Base-by-base conservation (phyloP, 2,888 invertebrate genomes). In the Pandemis corylana region DNA sequence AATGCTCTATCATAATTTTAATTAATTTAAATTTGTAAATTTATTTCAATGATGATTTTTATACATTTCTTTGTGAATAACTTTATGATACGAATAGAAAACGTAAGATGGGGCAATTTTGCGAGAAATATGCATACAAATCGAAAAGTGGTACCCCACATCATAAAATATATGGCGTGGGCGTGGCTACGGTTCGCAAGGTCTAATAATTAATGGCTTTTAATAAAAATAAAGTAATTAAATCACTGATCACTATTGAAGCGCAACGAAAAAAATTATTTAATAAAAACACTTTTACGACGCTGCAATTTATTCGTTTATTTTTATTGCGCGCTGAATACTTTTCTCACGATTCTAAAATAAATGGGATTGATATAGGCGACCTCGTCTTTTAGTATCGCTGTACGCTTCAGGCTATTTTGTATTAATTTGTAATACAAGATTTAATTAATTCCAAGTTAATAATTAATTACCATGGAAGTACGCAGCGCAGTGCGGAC, bases 341-440 rank as follows among this genome's bases (percentile, higher is more conserved):
- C n/a, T 28, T 28, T 75, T 74, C 66, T 66, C 70, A 74, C 70
- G 70, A 70, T 61, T 74, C 59, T 36, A 15, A 56, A 56, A 56
- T 56, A 56, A 44, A 63, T n/a, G 41, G 56, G 28, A 65, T 49
- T 7, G 13, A 41, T 41, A 59, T 41, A 59, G n/a, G 13, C 28
- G 12, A 46, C 36, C 12, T 59, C 46, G 64, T 41, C 46, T 68
- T 20, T 56, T 41, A 41, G 7, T 53, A 63, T 46, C 46, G 68
- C 68, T 63, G 44, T 53, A 46, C 36, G 68, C 68, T 63, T 53
- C 56, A 46, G 63, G 68, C 36, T 12, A 5, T 42, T 59, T 68
- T 49, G 20, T 7, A 42, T 28, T 68, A 49, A 64, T 62, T 42
- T 62, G 20, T 67, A 44, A 20, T 0, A 9, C 12, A 5, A 51